Conservation (phyloP, 2,113 vertebrate species). For the Platanista minor region DNA sequence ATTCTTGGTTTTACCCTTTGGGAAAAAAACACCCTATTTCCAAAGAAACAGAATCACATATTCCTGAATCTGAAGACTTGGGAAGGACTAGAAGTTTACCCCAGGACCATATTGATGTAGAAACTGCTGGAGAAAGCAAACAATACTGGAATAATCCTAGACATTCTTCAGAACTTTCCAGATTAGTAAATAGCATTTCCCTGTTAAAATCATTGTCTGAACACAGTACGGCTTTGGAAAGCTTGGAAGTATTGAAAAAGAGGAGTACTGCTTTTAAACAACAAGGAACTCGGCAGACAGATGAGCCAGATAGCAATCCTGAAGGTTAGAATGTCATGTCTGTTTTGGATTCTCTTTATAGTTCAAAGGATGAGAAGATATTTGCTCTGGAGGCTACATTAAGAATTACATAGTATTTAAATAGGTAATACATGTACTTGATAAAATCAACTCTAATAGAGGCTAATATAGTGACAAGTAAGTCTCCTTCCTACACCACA, state of each 20-base stretch:
- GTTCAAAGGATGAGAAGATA: background rate
- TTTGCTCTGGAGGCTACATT: background rate
- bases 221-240: constrained; percentile 80
- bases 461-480: background rate
- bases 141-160: background rate
- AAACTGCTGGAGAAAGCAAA: constrained; percentile 7
- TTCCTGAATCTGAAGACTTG: constrained; percentile 17
- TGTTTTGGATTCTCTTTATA: background rate
- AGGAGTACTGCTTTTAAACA: background rate
- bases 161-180: constrained; percentile 43
- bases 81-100: background rate
- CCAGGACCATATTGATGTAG: background rate
- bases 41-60: background rate
- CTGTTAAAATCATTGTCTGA: constrained; percentile 77
- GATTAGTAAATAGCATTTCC: constrained; percentile 60
- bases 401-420: background rate
- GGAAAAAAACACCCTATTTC: background rate
- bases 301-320: background rate
- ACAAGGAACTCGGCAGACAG: background rate
- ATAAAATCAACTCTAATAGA: background rate
- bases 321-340: constrained; percentile 76
- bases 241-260: constrained; percentile 72
- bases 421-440: background rate
- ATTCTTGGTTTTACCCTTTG: background rate
- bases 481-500: background rate